Evolutionary conservation across 2,888 invertebrate genomes (phyloP).

Genomic region (Cerastis rubricosa): DNA sequence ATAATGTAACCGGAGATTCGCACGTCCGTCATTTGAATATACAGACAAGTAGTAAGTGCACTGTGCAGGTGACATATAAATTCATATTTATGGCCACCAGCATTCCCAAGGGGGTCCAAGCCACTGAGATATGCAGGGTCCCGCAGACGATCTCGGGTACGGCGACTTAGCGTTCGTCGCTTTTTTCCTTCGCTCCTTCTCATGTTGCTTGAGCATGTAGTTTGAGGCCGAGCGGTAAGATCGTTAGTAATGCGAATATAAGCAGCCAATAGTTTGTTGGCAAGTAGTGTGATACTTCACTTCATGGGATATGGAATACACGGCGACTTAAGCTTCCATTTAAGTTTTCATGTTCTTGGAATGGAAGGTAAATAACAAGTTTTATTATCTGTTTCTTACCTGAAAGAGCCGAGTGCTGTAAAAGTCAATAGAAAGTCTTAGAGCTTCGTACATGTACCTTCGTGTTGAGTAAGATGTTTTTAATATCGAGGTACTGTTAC

Average conservation of each 20-base stretch:
- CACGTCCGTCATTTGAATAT: neutral
- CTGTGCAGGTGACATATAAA: constrained; percentile 12
- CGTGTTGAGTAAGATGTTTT: neutral
- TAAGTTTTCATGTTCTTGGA: constrained; percentile 31
- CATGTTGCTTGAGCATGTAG: neutral
- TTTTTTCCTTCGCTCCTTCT: neutral
- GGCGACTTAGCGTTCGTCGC: neutral
- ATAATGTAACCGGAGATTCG: constrained; percentile 1
- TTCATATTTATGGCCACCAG: neutral
- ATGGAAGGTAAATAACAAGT: constrained; percentile 24
- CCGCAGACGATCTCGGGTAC: neutral
- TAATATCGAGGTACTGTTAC: neutral
- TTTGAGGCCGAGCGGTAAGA: neutral
- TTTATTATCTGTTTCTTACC: constrained; percentile 19
- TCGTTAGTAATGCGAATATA: neutral
- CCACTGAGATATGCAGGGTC: neutral
- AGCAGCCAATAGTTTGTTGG: constrained; percentile 16
- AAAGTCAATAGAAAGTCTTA: constrained; percentile 31
- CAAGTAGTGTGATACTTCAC: constrained; percentile 31
- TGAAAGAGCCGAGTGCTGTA: constrained; percentile 6
- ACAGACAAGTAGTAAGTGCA: neutral
- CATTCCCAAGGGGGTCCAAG: neutral
- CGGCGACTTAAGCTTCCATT: constrained; percentile 11
- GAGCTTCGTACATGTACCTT: neutral
- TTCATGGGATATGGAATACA: constrained; percentile 1